Evolutionary conservation across 2,113 vertebrate species (phyloP), one percentile per base, ranked within the genome.

Genomic region (Alligator mississippiensis): DNA sequence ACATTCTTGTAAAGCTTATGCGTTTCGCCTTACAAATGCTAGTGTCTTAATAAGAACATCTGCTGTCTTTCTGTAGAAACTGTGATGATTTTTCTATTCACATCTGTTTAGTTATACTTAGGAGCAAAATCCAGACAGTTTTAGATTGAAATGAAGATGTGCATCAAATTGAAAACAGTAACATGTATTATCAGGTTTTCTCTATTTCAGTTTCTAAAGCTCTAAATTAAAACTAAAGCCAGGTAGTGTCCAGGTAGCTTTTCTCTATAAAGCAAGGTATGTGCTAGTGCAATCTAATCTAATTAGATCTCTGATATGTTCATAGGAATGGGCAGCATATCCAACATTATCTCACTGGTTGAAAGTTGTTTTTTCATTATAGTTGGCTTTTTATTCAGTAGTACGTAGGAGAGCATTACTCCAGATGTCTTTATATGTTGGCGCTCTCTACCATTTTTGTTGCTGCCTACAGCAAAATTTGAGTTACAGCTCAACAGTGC

Each of bases 401-500:
- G 61, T 94, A 91, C 75, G 60, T 89, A 74, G 85, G 80, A 93
- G 87, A 96, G 59, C 77, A 10, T 85, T 78, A 89, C 92, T 97
- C 88, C 95, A 97, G 95, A 98, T 97, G 97, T 96, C 97, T 96
- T 96, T 70, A 96, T 95, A 82, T 81, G 27, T 84, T 96, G 91
- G 63, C 96, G 96, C 82, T 89, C 94, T 94, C 96, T 94, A 91
- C 94, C 24, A 0, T 91, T 91, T 96, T 94, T 88, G 93, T 95
- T 96, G 91, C 97, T 97, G 88, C 97, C 94, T 95, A 84, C 94
- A 96, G 97, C 97, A 98, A 87, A 98, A 97, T 97, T 95, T 95
- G 92, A 97, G 94, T 94, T 97, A 96, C 96, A 97, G 94, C 91
- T 98, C 96, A 95, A 86, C 90, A 77, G 90, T 89, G 85, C 95